Evolutionary conservation across 2,113 vertebrate genomes (phyloP).

Genomic region (Pachypanchax playfairii): DNA sequence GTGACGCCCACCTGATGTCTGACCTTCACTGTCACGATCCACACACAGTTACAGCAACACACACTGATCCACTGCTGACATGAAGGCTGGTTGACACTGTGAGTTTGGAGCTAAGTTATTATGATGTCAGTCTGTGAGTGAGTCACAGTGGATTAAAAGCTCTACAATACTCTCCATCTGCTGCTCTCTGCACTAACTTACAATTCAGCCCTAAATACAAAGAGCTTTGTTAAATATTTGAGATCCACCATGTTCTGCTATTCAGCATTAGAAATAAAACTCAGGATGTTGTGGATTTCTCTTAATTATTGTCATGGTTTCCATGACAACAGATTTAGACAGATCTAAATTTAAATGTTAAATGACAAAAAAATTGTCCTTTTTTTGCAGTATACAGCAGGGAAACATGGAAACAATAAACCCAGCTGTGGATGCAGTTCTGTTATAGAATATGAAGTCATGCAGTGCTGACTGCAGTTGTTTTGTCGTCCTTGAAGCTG

Average conservation of each 20-base stretch:
- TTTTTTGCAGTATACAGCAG: not conserved
- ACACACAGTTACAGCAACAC: not conserved
- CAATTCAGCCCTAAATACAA: not conserved
- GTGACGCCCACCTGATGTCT: constrained; percentile 2
- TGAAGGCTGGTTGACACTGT: constrained; percentile 23
- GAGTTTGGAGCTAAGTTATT: constrained; percentile 37
- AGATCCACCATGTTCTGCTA: not conserved
- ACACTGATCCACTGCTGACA: constrained; percentile 8
- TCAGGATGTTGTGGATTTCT: not conserved
- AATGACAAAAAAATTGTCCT: not conserved
- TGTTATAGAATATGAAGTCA: too few relatives aligned
- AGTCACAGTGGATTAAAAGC: constrained; percentile 47
- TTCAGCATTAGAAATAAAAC: not conserved
- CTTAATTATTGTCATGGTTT: constrained; percentile 5
- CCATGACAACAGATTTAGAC: constrained; percentile 9
- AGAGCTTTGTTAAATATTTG: not conserved
- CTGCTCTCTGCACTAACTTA: constrained; percentile 1
- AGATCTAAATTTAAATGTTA: not conserved
- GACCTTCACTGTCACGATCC: constrained; percentile 30
- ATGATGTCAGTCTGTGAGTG: constrained; percentile 59
- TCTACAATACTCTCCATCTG: constrained; percentile 52
- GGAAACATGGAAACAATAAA: not conserved
- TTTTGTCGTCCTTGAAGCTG: too few relatives aligned
- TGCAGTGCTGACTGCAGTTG: too few relatives aligned
- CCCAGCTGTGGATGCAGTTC: not conserved